phyloP scores from a whole-genome alignment of 2,797 vertebrate species.

The Brachymystax lenok region DNA sequence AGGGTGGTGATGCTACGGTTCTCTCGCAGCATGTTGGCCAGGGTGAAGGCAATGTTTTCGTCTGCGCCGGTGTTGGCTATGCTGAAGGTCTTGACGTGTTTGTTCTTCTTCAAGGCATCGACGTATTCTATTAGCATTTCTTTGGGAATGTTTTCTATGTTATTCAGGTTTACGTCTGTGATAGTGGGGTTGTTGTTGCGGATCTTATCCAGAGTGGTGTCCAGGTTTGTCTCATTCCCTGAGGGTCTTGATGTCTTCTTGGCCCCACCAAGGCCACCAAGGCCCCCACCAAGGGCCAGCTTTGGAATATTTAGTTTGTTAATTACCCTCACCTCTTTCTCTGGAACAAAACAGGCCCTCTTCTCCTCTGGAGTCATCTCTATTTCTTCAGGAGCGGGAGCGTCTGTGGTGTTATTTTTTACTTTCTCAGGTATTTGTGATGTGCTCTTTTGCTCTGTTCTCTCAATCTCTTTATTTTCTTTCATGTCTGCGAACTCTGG shows the following conservation, averaged over 20 bases:
- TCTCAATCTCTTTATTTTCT: constrained; percentile 30
- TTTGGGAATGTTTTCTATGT: constrained; percentile 97
- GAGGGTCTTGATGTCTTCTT: constrained; percentile 95
- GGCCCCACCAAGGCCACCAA: constrained; percentile 70
- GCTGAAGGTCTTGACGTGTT: constrained; percentile 88
- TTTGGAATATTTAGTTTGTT: constrained; percentile 90
- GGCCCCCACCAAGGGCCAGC: constrained; percentile 73
- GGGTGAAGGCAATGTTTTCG: constrained; percentile 83
- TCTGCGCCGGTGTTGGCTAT: constrained; percentile 94
- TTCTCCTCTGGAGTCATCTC: constrained; percentile 28
- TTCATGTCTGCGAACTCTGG: constrained; percentile 19
- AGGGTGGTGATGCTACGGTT: constrained; percentile 91
- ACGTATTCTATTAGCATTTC: constrained; percentile 95
- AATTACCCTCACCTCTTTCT: constrained; percentile 81
- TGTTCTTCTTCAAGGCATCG: constrained; percentile 91
- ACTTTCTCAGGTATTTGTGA: constrained; percentile 37
- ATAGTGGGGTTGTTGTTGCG: constrained; percentile 84
- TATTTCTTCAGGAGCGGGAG: constrained; percentile 18
- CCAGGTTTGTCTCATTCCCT: constrained; percentile 95
- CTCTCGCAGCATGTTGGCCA: constrained; percentile 96
- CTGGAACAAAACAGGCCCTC: constrained; percentile 42
- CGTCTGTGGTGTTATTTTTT: constrained; percentile 39
- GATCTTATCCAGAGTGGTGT: constrained; percentile 86
- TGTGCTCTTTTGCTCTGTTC: constrained; percentile 18
- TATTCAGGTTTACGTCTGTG: constrained; percentile 96